Conservation (phyloP, 2,113 vertebrate genomes). For the Odontophorus gujanensis region DNA sequence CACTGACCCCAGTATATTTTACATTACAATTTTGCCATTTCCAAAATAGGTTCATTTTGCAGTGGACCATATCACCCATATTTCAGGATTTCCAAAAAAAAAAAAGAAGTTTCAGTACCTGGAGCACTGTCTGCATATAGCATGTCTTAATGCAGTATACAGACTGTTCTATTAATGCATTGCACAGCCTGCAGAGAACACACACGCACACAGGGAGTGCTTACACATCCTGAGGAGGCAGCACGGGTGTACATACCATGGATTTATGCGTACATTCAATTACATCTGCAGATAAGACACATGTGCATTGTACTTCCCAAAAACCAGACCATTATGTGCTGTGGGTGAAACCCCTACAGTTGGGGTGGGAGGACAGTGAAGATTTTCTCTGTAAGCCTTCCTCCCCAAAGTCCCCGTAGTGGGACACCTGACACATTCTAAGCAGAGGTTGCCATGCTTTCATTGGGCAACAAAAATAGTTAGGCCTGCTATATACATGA, state of each 20-base stretch:
- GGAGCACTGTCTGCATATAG: constrained; percentile 70
- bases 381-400: not conserved
- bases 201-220: constrained; percentile 11
- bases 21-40: constrained; percentile 88
- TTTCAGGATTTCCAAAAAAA: constrained; percentile 73
- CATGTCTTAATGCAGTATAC: constrained; percentile 63
- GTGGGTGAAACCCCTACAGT: not conserved
- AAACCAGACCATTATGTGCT: rapidly evolving
- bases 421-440: not conserved
- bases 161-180: constrained; percentile 68
- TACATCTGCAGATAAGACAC: not conserved
- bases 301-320: not conserved
- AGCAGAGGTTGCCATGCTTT: not conserved
- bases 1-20: constrained; percentile 83
- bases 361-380: not conserved
- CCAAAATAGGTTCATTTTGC: constrained; percentile 83
- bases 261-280: not conserved
- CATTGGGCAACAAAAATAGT: not conserved
- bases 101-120: constrained; percentile 22
- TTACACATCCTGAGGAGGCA: not conserved
- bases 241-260: not conserved
- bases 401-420: not conserved
- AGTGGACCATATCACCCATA: constrained; percentile 85
- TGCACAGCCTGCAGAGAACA: constrained; percentile 68
- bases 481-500: not conserved